Evolutionary conservation across 1,140 invertebrate genomes (phyloP), one percentile per base, ranked within the genome.

Genomic region (Cyrtorhinus lividipennis): DNA sequence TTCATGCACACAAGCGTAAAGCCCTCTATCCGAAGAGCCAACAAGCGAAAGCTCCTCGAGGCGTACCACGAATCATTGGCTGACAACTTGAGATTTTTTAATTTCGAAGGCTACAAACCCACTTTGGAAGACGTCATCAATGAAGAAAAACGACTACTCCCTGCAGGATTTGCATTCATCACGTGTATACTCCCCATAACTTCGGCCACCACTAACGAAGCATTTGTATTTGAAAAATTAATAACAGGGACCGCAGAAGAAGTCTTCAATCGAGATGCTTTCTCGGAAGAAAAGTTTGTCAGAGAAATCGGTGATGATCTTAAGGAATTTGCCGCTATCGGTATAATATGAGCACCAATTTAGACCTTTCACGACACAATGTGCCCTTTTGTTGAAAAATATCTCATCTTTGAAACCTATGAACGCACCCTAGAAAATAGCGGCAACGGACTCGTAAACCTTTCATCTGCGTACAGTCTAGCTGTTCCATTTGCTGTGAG

Each of bases 1-100:
- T 68, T 68, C 56, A 53, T 71, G 13, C 61, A 63, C 27, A 65
- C 63, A 0, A 67, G 66, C 30, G 65, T 64, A 1, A 53, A 62
- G 3, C 22, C 12, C 5, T 59, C 65, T 0, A 26, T 59, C 2
- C 44, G 64, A 24, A 48, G 58, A 46, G 18, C 22, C 3, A 58
- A 58, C 45, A 12, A 46, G 3, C 23, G 26, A 1, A 24, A 53
- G n/a, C 59, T 64, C 2, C n/a, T 64, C 1, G 20, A 58, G 27
- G 22, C 46, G 15, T 64, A 64, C 46, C 45, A 60, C 26, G 46
- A 60, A 18, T 56, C 58, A 18, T 25, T 64, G 1, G n/a, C 8
- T 0, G n/a, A 23, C 3, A 27, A 53, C 38, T 23, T 64, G 1
- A 30, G 22, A 22, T 12, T 2, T 15, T 64, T 44, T 22, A 24